Evolutionary conservation across 1,140 invertebrate species (phyloP), one percentile per base, ranked within the genome.

Genomic region (Drosophila carrolli): DNA sequence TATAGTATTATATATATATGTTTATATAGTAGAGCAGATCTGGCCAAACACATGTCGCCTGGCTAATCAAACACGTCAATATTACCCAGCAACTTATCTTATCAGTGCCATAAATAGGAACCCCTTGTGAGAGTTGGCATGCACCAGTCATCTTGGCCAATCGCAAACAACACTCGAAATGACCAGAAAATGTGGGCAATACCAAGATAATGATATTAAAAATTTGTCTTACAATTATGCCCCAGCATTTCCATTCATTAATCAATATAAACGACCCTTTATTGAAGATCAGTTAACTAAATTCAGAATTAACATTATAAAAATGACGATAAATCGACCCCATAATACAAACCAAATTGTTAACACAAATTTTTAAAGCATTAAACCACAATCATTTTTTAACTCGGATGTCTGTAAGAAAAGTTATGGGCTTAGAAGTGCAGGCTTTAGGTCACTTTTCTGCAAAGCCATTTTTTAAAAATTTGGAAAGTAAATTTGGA

Each of bases 71-170:
- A 8, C 29, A 4, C 29, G 29, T 32, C 29, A 40, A 38, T 70
- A 68, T 48, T 41, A 40, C 32, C 14, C 16, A 19, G 7, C 14
- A 11, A 50, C 35, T 70, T 58, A 71, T 71, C 68, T 71, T 41
- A 71, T 71, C 68, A 10, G 14, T 27, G 68, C 68, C 68, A 71
- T 71, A 71, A 71, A 71, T 71, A 71, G 68, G 68, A 71, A 71
- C 68, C 65, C 68, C 68, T 71, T 71, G 37, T 14, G 44, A 40
- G 65, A 16, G 43, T 68, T 68, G 38, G 38, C 47, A 13, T 44
- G 60, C 27, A 68, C 62, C 43, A 32, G 35, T 48, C 48, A 71
- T 71, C 63, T 68, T 70, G 51, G 14, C 16, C 50, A 71, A 48
- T 27, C 32, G 27, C 29, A 57, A 54, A 43, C 37, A 23, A 54